These are phyloP conservation scores for Synchiropus splendidus DNA, from an alignment of 2,113 vertebrate species.

Conservation along the genomic window DNA sequence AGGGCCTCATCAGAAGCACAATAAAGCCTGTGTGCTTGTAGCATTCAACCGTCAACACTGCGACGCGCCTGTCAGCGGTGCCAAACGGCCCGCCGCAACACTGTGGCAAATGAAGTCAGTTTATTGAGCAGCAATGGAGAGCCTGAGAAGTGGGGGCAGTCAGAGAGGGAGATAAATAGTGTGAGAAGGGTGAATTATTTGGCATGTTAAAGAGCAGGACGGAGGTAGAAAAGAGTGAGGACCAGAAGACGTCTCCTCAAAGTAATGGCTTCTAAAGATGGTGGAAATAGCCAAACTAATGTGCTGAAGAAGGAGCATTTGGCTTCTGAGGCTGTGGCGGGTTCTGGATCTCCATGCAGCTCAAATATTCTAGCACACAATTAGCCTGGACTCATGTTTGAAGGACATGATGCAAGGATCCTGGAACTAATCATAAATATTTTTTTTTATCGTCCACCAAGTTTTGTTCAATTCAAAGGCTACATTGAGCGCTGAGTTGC, in stretches of 20 bases:
- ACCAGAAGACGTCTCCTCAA: too few relatives aligned
- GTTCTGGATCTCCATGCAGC: too few relatives aligned
- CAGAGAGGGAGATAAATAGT: slow-evolving; percentile 20
- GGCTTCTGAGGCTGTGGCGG: too few relatives aligned
- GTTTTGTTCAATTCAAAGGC: too few relatives aligned
- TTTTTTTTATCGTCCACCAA: too few relatives aligned
- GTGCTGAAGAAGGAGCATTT: too few relatives aligned
- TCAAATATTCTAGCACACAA: too few relatives aligned
- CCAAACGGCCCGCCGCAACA: slow-evolving; percentile 48
- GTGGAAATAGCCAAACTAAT: background rate
- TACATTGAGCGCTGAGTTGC: too few relatives aligned
- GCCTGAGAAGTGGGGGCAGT: slow-evolving; percentile 1
- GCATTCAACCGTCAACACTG: slow-evolving; percentile 38
- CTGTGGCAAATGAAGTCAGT: slow-evolving; percentile 41
- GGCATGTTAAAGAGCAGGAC: slow-evolving; percentile 8
- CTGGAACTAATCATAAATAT: too few relatives aligned
- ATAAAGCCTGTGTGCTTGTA: slow-evolving; percentile 47
- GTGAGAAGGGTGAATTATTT: slow-evolving; percentile 30
- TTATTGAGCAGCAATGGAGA: slow-evolving; percentile 45
- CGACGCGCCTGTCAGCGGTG: slow-evolving; percentile 35
- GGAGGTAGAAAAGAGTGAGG: background rate
- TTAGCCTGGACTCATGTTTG: too few relatives aligned
- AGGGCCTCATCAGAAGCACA: slow-evolving; percentile 50
- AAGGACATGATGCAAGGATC: too few relatives aligned
- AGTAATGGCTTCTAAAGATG: background rate